Conservation (phyloP, 2,113 vertebrate species). For the Cisticola juncidis region DNA sequence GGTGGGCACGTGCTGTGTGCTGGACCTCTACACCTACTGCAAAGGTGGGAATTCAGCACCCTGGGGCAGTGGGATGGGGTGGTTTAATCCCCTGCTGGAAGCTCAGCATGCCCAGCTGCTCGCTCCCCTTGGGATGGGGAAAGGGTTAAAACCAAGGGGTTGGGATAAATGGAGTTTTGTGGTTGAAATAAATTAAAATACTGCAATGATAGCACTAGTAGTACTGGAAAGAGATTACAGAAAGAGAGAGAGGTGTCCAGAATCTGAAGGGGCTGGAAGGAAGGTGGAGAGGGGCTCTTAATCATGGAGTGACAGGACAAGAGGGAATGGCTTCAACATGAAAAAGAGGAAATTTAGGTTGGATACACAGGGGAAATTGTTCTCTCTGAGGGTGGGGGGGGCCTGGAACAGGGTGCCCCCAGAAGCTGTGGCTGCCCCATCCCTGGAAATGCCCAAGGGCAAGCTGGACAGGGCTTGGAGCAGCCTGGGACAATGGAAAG, state of each 20-base stretch:
- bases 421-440: not conserved
- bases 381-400: not conserved
- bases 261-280: not conserved
- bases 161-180: not conserved
- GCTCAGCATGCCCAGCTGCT: not conserved
- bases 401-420: not conserved
- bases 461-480: fast-evolving
- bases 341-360: not conserved
- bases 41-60: constrained; percentile 73
- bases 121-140: fast-evolving
- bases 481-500: fast-evolving
- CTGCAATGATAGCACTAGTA: not conserved
- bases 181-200: not conserved
- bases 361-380: not conserved
- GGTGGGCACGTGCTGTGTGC: constrained; percentile 93
- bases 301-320: not conserved
- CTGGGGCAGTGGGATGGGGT: not conserved
- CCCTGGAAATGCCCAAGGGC: not conserved
- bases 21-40: constrained; percentile 97
- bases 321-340: not conserved
- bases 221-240: not conserved
- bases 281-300: not conserved
- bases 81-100: not conserved
- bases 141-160: not conserved
- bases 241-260: not conserved